Base-by-base conservation (phyloP, 2,888 invertebrate species). In the Chorisops tibialis region DNA sequence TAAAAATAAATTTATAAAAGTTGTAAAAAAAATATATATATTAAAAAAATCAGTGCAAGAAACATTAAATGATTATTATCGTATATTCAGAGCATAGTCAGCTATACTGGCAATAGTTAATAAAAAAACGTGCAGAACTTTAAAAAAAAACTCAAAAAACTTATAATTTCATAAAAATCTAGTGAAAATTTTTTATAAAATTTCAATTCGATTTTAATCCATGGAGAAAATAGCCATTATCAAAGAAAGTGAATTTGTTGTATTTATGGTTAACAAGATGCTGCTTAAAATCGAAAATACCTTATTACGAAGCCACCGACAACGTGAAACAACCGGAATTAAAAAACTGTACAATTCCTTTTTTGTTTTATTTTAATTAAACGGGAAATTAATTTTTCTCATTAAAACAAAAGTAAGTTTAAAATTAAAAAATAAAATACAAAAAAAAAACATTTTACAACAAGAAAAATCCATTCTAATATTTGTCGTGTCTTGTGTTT, bases 281-380 rank as follows among this genome's bases (percentile, higher is more conserved):
- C 83, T 86, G 74, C 79, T 87, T 78, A 85, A 84, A 79, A 81
- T 87, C 71, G 85, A 87, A 76, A 87, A 87, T 79, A 85, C 86
- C 75, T 83, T 90, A 72, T 83, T 90, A 64, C 88, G 89, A 77
- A 89, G 88, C 75, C 90, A 89, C 76, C 85, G 90, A 73, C 90
- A 91, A 79, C 82, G 89, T 74, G 90, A 91, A 79, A 88, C 89
- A 22, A 90, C 90, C 51, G 91, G 91, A 65, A 89, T 91, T 74
- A 91, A 91, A 80, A 91, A 91, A 79, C 81, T 91, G 75, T 91
- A 91, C 81, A 91, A 91, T 80, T 90, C 90, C 65, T 91, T 91
- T 81, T 91, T 91, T 78, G 91, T 91, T 69, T 85, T 91, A 78
- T 91, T 91, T 80, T 91, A 91, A 89, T 81, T 73, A 18, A 37